Conservation (phyloP, 2,797 vertebrate species). For the Nasua narica region DNA sequence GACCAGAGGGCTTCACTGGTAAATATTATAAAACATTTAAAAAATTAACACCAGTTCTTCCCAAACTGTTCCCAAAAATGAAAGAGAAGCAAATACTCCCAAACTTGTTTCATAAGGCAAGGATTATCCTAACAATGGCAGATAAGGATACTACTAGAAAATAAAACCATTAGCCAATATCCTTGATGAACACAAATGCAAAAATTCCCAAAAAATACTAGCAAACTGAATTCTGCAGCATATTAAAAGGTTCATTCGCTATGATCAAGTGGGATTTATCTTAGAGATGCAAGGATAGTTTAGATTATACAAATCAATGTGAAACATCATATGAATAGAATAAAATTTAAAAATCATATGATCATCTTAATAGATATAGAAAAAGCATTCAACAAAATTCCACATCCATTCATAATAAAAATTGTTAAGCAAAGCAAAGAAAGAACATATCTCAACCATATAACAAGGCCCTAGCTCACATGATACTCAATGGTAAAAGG, state of each 20-base stretch:
- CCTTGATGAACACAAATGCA: background rate
- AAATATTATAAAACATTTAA: background rate
- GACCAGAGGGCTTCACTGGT: background rate
- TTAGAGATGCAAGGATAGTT: background rate
- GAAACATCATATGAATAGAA: background rate
- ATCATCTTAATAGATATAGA: background rate
- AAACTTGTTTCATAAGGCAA: background rate
- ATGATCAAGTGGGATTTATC: background rate
- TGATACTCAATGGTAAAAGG: background rate
- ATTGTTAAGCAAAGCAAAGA: background rate
- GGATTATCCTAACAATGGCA: background rate
- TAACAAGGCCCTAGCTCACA: background rate
- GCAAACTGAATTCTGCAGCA: background rate
- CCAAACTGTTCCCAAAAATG: background rate
- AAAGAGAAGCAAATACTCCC: background rate
- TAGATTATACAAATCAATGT: background rate
- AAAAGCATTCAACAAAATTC: background rate
- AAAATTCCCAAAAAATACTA: background rate
- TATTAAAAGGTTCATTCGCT: background rate
- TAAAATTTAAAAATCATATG: background rate
- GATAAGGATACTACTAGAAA: background rate
- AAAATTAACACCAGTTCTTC: background rate
- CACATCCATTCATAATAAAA: background rate
- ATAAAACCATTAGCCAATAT: background rate
- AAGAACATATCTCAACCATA: background rate